A percentile compares a stretch with the other conserved stretches of the same genome.
Evolutionary conservation across 1,140 invertebrate genomes (phyloP).

Genomic region (Drosophila chauvacae): DNA sequence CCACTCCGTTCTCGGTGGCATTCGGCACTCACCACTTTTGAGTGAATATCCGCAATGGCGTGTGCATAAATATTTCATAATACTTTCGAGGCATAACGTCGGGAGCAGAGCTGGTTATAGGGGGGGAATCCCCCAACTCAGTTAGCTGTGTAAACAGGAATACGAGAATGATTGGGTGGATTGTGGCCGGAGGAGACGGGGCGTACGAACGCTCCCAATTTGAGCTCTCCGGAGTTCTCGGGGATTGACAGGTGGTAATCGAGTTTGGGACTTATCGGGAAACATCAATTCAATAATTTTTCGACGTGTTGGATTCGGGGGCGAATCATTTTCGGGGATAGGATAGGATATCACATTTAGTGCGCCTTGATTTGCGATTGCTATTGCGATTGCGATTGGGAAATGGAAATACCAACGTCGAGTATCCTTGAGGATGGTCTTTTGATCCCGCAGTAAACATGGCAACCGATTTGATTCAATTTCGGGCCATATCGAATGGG

Average conservation of each 20-base stretch:
- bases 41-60: constrained; percentile 72
- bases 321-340: constrained; percentile 10
- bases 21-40: constrained; percentile 40
- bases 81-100: constrained; percentile 40
- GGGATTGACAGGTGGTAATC: constrained; percentile 52
- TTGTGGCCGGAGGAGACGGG: not conserved
- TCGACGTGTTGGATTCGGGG: constrained; percentile 34
- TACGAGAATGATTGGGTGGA: constrained; percentile 31
- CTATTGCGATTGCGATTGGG: constrained; percentile 34
- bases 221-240: constrained; percentile 5
- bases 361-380: constrained; percentile 48
- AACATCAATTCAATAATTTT: constrained; percentile 56
- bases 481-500: constrained; percentile 16
- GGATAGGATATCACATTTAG: constrained; percentile 41
- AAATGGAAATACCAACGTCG: constrained; percentile 34
- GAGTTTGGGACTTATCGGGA: constrained; percentile 50
- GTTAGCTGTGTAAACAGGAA: constrained; percentile 37
- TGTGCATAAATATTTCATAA: constrained; percentile 79
- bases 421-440: constrained; percentile 44
- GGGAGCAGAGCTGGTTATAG: not conserved
- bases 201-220: not conserved
- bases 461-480: constrained; percentile 49
- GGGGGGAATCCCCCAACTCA: constrained; percentile 21
- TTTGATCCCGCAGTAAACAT: constrained; percentile 37
- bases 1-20: constrained; percentile 1